Base-by-base conservation (phyloP, 2,797 vertebrate genomes). In the Emydoidea blandingii region DNA sequence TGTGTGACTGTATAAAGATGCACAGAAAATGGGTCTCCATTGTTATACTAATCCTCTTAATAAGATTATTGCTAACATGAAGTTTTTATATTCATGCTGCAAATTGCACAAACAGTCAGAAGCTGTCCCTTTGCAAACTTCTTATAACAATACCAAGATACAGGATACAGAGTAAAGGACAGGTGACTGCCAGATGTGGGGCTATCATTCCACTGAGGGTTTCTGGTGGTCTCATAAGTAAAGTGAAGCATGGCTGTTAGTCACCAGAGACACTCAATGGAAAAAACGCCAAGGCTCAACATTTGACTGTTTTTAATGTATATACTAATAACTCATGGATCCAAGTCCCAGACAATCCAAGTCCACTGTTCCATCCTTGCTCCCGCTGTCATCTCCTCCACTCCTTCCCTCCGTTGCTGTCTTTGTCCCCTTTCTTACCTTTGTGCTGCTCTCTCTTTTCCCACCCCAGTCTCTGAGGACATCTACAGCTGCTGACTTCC, bases 311-410 rank as follows among this genome's bases (percentile, higher is more conserved):
- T 94, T 96, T 96, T 91, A 85, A 83, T 52, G 68, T 89, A 95
- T 81, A 52, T 91, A 87, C 19, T 88, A 79, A 34, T 89, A 52
- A 88, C 93, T 90, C 90, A 34, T 52, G 50, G 79, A 47, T 95
- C 47, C 47, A 93, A 74, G 56, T 91, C 76, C 76, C 47, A 23
- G 25, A 86, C 44, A 29, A 85, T 44, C 57, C 18, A 44, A 27
- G 47, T 50, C 81, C 8, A 31, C 27, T 50, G 34, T 80, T 93
- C 79, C 52, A 56, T 94, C 79, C 49, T 68, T 91, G 72, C 72
- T 87, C 59, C 85, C n/a, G 41, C 19, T 72, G 25, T 57, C 18
- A 88, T n/a, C 44, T 92, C 68, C 79, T 1, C 65, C 49, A 44
- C 37, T 84, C 62, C 23, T 31, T 83, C 37, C 37, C 90, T 37